Conservation (phyloP, 1,140 invertebrate genomes). For the Lordiphosa mommai region DNA sequence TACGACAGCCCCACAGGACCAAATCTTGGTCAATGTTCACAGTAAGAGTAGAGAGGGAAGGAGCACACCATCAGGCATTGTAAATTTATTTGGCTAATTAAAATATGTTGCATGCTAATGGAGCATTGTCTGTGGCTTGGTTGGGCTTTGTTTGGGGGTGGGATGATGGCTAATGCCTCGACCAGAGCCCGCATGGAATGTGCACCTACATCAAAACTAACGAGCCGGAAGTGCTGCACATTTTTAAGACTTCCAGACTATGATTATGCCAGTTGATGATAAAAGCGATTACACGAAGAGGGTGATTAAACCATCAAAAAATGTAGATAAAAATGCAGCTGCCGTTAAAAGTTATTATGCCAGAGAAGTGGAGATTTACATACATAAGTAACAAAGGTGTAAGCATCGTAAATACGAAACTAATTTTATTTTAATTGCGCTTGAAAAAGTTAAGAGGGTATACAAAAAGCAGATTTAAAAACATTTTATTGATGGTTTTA, state of each 20-base stretch:
- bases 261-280: conserved; percentile 35
- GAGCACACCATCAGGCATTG: conserved; percentile 35
- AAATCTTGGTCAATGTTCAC: background rate
- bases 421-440: no score
- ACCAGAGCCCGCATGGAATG: conserved; percentile 30
- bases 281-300: conserved; percentile 52
- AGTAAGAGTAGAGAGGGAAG: background rate
- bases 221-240: conserved; percentile 75
- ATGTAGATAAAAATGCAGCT: conserved; percentile 18
- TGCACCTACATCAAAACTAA: conserved; percentile 43
- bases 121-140: conserved; percentile 58
- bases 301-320: conserved; percentile 16
- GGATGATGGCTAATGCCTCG: conserved; percentile 13
- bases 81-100: conserved; percentile 74
- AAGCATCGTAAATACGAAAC: no score
- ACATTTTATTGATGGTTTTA: no score
- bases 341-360: conserved; percentile 11
- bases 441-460: no score
- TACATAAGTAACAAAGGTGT: no score
- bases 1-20: background rate
- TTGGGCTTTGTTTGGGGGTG: background rate
- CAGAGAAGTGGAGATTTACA: no score
- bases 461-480: no score
- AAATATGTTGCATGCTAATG: conserved; percentile 76
- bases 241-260: conserved; percentile 28